Conservation (phyloP, 2,797 vertebrate genomes). For the Acipenser oxyrinchus region DNA sequence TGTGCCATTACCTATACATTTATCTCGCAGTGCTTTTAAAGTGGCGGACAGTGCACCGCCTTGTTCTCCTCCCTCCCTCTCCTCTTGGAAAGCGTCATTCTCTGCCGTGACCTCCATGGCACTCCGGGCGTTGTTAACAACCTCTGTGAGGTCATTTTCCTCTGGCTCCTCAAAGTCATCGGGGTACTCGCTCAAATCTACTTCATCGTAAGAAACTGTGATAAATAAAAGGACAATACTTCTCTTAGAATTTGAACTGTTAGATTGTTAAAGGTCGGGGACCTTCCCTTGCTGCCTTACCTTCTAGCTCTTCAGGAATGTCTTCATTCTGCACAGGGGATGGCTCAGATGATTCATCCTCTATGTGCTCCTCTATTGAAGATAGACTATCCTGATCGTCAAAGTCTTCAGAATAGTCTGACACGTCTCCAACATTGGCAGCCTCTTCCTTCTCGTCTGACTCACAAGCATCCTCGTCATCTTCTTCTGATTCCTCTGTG, state of each 20-base stretch:
- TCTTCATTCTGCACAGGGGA: slow-evolving; percentile 20
- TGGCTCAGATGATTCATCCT: slow-evolving; percentile 22
- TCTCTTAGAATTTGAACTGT: no score
- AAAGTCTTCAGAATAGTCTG: slow-evolving; percentile 66
- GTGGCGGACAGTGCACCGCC: slow-evolving; percentile 38
- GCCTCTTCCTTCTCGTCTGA: slow-evolving; percentile 22
- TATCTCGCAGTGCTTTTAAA: slow-evolving; percentile 50
- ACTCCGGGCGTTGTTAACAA: slow-evolving; percentile 31
- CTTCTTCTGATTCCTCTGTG: slow-evolving; percentile 9
- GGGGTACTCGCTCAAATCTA: slow-evolving; percentile 49
- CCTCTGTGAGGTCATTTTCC: slow-evolving; percentile 33
- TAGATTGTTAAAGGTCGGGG: no score
- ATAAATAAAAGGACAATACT: background rate
- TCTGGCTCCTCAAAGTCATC: slow-evolving; percentile 66
- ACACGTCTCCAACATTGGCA: slow-evolving; percentile 31
- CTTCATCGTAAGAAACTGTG: slow-evolving; percentile 29
- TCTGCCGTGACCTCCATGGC: slow-evolving; percentile 31
- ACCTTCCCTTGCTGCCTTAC: slow-evolving; percentile 35
- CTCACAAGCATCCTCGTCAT: slow-evolving; percentile 1
- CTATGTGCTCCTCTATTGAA: slow-evolving; percentile 39
- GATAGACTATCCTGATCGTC: slow-evolving; percentile 53
- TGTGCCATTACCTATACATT: slow-evolving; percentile 39
- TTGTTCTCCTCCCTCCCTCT: slow-evolving; percentile 45
- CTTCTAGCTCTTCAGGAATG: slow-evolving; percentile 33
- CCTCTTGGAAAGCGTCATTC: slow-evolving; percentile 40